Conservation (phyloP, 2,113 vertebrate species). For the Malurus melanocephalus region DNA sequence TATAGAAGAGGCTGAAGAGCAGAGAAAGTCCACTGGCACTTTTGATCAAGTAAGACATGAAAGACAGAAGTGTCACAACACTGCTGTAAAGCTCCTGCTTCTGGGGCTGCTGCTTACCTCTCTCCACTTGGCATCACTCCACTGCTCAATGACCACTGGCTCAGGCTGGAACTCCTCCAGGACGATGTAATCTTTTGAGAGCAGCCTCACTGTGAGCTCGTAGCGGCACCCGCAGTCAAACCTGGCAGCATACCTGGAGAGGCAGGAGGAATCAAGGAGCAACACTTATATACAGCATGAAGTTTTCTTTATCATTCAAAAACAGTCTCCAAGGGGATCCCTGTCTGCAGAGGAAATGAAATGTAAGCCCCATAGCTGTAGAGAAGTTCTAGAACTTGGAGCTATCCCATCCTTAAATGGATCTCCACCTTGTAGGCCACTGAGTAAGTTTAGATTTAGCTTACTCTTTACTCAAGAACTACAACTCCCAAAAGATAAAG, state of each 20-base stretch:
- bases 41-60: not conserved
- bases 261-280: not conserved
- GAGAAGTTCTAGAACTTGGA: not conserved
- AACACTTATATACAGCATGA: not conserved
- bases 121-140: slow-evolving; percentile 65
- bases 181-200: slow-evolving; percentile 43
- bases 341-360: not conserved
- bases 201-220: slow-evolving; percentile 52
- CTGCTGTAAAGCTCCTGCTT: not conserved
- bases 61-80: not conserved
- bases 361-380: not conserved
- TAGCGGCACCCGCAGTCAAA: slow-evolving; percentile 71
- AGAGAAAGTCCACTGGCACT: not conserved
- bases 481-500: not conserved
- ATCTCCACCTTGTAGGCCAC: not conserved
- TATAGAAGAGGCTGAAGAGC: not conserved
- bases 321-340: not conserved
- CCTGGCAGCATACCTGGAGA: slow-evolving; percentile 66
- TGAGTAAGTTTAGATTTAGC: not conserved
- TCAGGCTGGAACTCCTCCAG: slow-evolving; percentile 63
- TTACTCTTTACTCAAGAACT: not conserved
- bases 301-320: not conserved
- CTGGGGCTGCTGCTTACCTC: slow-evolving; percentile 54
- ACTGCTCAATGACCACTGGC: slow-evolving; percentile 57
- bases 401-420: not conserved